Base-by-base conservation (phyloP, 1,140 invertebrate genomes). In the Drosophila ogumai region DNA sequence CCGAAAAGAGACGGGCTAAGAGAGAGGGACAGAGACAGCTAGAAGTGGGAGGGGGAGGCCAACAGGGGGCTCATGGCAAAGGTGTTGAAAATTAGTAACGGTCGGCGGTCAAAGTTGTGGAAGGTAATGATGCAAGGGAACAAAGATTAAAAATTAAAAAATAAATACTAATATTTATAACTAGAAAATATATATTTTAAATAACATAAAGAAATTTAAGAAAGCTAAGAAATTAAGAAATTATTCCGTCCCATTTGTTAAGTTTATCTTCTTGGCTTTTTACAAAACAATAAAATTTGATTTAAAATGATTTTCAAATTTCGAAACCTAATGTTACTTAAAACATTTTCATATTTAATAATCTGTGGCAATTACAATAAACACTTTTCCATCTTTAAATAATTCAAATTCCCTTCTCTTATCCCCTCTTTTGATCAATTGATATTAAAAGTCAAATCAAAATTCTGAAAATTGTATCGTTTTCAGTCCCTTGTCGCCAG, bases 11-110 rank as follows among this genome's bases (percentile, higher is more conserved):
- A 38, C 19, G 15, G 34, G 15, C 40, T 19, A 32, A 47, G 8
- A 19, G 74, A 28, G 74, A 3, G n/a, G 4, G 44, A 68, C 12
- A 6, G 61, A 68, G 38, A 52, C 1, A 7, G 44, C 0, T 7
- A n/a, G 3, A 7, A 15, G 7, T 15, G 32, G 2, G 2, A 36
- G 22, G 13, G 28, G 2, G 41, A 46, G 8, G 31, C 8, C 63
- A 13, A 25, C 40, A 22, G 64, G 25, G 25, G 36, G 36, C 68
- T 19, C 10, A 15, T 38, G 68, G 59, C 71, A 66, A 81, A 90
- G 84, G 84, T 88, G 84, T 90, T 88, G 84, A 88, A 88, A 88
- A 84, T 90, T 84, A 90, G 63, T 80, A 81, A 88, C 80, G 82
- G 80, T 78, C 73, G 79, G 50, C 59, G 76, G 65, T 72, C 54